Evolutionary conservation across 2,113 vertebrate species (phyloP).

Genomic region (Poeciliopsis prolifica): DNA sequence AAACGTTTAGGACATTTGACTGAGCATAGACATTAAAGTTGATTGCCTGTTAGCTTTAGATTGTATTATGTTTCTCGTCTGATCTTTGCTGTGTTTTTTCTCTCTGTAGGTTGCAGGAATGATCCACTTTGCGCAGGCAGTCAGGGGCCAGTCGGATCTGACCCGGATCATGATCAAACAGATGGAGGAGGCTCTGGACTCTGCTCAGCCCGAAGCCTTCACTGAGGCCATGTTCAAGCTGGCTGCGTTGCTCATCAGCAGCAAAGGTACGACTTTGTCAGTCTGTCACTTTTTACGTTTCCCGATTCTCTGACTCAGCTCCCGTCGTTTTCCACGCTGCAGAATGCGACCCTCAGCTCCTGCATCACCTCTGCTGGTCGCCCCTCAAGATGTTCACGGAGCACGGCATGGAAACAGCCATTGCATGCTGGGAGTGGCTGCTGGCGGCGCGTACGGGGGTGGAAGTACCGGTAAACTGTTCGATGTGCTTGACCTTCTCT

Average conservation of each 20-base stretch:
- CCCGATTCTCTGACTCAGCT: not conserved
- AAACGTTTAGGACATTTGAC: no score
- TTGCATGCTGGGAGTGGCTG: conserved; percentile 99
- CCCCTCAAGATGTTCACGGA: conserved; percentile 96
- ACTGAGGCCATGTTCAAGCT: conserved; percentile 98
- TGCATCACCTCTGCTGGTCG: conserved; percentile 97
- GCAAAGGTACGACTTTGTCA: conserved; percentile 81
- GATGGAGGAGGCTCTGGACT: conserved; percentile 86
- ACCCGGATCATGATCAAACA: conserved; percentile 91
- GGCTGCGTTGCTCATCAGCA: conserved; percentile 93
- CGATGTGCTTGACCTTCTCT: not conserved
- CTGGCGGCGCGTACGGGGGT: conserved; percentile 92
- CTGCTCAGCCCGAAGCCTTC: conserved; percentile 83
- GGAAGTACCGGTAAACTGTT: conserved; percentile 90
- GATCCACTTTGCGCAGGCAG: conserved; percentile 91
- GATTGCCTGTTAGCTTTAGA: no score
- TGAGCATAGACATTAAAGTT: no score
- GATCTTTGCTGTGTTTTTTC: not conserved
- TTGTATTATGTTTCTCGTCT: no score
- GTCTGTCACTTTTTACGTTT: not conserved
- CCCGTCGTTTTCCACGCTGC: not conserved
- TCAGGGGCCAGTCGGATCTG: conserved; percentile 87
- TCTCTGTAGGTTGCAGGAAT: conserved; percentile 90
- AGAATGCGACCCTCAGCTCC: conserved; percentile 95
- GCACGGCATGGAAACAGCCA: conserved; percentile 94